These are phyloP conservation scores for Bostrychus sinensis DNA, from an alignment of 2,113 vertebrate genomes.

Conservation along the genomic window DNA sequence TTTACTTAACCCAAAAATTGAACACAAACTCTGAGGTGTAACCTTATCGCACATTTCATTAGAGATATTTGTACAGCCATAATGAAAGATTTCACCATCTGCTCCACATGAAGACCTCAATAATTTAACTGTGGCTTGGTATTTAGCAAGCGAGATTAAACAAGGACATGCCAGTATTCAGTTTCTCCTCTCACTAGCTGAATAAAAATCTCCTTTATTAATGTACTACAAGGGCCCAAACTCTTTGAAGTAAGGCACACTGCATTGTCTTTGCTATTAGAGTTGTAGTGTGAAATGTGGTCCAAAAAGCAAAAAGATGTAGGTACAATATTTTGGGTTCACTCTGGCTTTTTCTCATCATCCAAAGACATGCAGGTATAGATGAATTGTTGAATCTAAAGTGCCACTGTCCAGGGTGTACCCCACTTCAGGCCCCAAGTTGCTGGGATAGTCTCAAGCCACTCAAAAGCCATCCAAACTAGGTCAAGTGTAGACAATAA, in stretches of 20 bases:
- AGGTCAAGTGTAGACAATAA: too few relatives aligned
- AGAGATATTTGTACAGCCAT: too few relatives aligned
- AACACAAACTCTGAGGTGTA: too few relatives aligned
- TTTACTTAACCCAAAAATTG: neutral
- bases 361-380: neutral
- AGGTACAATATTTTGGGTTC: neutral
- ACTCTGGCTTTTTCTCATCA: neutral
- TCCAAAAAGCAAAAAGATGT: constrained; percentile 4
- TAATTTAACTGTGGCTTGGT: too few relatives aligned
- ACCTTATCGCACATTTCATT: too few relatives aligned
- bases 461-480: too few relatives aligned
- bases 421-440: too few relatives aligned
- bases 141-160: neutral
- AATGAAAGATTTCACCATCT: too few relatives aligned
- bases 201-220: neutral
- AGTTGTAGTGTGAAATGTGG: neutral
- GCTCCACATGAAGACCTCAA: too few relatives aligned
- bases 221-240: neutral
- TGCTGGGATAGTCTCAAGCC: too few relatives aligned
- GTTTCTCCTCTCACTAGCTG: neutral
- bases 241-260: neutral
- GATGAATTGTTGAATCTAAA: neutral
- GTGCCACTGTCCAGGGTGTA: too few relatives aligned
- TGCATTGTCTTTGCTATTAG: neutral
- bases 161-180: neutral